Conservation (phyloP, 2,797 vertebrate species). For the Falco berigora region DNA sequence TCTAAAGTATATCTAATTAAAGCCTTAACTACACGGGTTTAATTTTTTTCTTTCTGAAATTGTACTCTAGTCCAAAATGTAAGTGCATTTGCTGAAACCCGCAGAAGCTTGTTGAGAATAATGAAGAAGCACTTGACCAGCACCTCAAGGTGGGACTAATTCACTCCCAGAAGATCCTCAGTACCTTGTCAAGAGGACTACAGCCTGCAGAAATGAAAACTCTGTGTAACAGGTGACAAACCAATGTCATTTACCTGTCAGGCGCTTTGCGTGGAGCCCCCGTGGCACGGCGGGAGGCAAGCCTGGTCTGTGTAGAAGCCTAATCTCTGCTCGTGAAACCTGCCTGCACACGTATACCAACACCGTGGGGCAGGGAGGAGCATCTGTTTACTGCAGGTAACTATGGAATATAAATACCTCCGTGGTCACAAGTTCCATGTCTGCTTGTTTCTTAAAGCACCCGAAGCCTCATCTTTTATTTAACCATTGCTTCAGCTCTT, state of each 20-base stretch:
- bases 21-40: background rate
- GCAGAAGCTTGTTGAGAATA: constrained; percentile 32
- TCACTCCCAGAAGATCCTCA: constrained; percentile 55
- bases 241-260: background rate
- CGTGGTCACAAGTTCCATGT: background rate
- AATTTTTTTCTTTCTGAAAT: background rate
- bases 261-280: background rate
- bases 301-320: background rate
- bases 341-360: background rate
- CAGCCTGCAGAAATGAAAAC: background rate
- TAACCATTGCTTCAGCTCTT: background rate
- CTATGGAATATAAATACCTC: background rate
- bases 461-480: background rate
- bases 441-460: background rate
- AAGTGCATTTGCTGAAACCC: constrained; percentile 42
- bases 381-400: background rate
- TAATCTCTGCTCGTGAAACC: background rate
- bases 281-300: background rate
- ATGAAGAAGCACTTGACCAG: constrained; percentile 18
- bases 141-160: constrained; percentile 30
- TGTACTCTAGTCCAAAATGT: constrained; percentile 25
- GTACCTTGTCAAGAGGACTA: constrained; percentile 46
- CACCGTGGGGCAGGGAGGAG: background rate
- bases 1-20: background rate
- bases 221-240: constrained; percentile 40